Base-by-base conservation (phyloP, 2,113 vertebrate genomes). In the Phainopepla nitens region DNA sequence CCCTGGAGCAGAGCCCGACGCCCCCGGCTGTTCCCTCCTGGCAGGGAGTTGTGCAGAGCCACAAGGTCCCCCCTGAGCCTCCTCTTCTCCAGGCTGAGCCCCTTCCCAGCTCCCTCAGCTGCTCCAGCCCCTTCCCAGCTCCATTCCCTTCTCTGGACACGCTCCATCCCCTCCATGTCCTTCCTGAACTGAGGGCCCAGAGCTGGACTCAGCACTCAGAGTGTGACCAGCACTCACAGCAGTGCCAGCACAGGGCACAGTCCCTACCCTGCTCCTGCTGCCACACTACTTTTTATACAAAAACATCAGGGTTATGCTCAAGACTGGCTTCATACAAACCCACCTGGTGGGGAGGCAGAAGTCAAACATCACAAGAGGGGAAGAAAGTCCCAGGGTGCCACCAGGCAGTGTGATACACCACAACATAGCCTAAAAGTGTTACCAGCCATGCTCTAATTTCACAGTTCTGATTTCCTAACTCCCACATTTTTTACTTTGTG, bases 181-280 rank as follows among this genome's bases (percentile, higher is more conserved):
- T 11, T 20, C 9, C 16, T 28, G 9, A 33, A 2, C 6, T 65
- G 39, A 72, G 27, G 1, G 6, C 0, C 54, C 75, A 50, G 76
- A 23, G 2, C 27, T 65, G 68, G 9, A 16, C 68, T 2, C 44
- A 50, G 58, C 66, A 0, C 29, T 49, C 0, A 0, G 1, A 7
- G 18, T 35, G 80, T 56, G 11, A 14, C 22, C 58, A n/a, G n/a
- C n/a, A n/a, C n/a, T n/a, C n/a, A 20, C 58, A 36, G 21, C 76
- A 72, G 57, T 44, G 66, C 50, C 60, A 60, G 60, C 33, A 17
- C 69, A n/a, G 53, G 51, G 78, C 39, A 51, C 69, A 89, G 1
- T 14, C 78, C 1, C 45, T 62, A n/a, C 61, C 69, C 77, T 82
- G 77, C 13, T 58, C 36, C 77, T 82, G 53, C 60, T 68, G 42